These are phyloP conservation scores for Proctacanthus coquilletti DNA, from an alignment of 1,140 invertebrate species.

Conservation along the genomic window DNA sequence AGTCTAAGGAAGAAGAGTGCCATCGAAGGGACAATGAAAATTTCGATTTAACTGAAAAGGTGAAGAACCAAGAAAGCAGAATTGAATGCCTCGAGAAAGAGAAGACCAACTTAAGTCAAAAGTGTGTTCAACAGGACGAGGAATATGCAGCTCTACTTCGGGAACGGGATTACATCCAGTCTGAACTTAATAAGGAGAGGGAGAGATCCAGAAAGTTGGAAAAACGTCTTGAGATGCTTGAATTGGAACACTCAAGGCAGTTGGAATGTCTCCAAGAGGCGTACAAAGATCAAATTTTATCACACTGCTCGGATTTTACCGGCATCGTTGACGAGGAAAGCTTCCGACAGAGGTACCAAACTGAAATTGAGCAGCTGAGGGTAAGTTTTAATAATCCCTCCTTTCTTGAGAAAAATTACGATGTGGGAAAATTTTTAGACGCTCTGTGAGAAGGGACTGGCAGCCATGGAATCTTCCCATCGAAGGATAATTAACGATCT, in stretches of 20 bases:
- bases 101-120: slow-evolving; percentile 10
- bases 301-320: slow-evolving; percentile 11
- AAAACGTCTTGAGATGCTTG: slow-evolving; percentile 48
- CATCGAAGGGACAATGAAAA: slow-evolving; percentile 8
- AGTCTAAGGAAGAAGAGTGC: slow-evolving; percentile 15
- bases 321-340: slow-evolving; percentile 39
- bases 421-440: slow-evolving; percentile 35
- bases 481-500: slow-evolving; percentile 67
- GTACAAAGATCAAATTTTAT: slow-evolving; percentile 40
- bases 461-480: slow-evolving; percentile 78
- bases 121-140: slow-evolving; percentile 20
- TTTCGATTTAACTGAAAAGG: slow-evolving; percentile 7
- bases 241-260: slow-evolving; percentile 61
- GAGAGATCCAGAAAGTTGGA: slow-evolving; percentile 51
- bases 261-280: slow-evolving; percentile 54
- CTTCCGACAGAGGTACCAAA: slow-evolving; percentile 60
- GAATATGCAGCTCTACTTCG: slow-evolving; percentile 18
- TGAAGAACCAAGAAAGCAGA: slow-evolving; percentile 9
- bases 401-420: neutral
- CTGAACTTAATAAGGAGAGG: slow-evolving; percentile 34
- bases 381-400: slow-evolving; percentile 25
- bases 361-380: slow-evolving; percentile 71
- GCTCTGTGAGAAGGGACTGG: slow-evolving; percentile 71
- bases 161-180: slow-evolving; percentile 27
- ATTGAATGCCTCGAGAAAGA: slow-evolving; percentile 10